Conservation (phyloP, 1,140 invertebrate species). For the Drosophila bocki region DNA sequence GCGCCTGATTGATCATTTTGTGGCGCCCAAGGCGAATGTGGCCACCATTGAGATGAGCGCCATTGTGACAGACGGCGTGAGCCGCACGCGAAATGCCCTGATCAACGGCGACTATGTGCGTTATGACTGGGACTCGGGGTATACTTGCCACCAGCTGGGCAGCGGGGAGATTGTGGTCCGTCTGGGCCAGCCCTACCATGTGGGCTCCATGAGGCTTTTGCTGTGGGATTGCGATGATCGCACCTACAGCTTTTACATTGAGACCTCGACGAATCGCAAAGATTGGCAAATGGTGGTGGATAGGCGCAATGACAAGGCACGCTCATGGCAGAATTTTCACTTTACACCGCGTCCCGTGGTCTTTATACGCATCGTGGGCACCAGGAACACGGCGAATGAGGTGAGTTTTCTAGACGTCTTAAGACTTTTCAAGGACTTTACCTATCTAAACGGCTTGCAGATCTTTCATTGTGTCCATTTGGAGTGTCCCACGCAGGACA, state of each 20-base stretch:
- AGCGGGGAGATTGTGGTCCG: slow-evolving; percentile 97
- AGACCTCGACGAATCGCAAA: slow-evolving; percentile 96
- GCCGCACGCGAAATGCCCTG: slow-evolving; percentile 96
- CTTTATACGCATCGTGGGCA: slow-evolving; percentile 97
- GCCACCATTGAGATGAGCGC: slow-evolving; percentile 95
- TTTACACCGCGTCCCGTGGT: slow-evolving; percentile 94
- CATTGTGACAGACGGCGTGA: slow-evolving; percentile 97
- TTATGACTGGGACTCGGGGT: slow-evolving; percentile 99
- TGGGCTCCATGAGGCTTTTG: slow-evolving; percentile 95
- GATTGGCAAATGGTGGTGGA: slow-evolving; percentile 95
- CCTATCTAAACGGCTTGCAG: slow-evolving; percentile 85
- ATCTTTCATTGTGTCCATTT: slow-evolving; percentile 99
- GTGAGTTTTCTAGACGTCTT: slow-evolving; percentile 85
- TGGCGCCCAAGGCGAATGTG: slow-evolving; percentile 95
- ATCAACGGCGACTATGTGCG: slow-evolving; percentile 97
- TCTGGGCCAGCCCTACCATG: slow-evolving; percentile 97
- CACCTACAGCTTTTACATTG: slow-evolving; percentile 97
- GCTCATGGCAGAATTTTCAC: slow-evolving; percentile 96
- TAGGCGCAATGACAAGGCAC: slow-evolving; percentile 85
- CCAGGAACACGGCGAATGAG: slow-evolving; percentile 98
- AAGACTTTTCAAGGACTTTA: neutral
- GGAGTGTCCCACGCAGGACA: slow-evolving; percentile 93
- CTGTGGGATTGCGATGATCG: slow-evolving; percentile 99
- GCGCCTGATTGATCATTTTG: slow-evolving; percentile 91
- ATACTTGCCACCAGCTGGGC: slow-evolving; percentile 99